Percentiles rank a stretch among this genome's conserved stretches.
phyloP scores from a whole-genome alignment of 64 coral and sea anemone species.

The Dendronephthya gigantea region DNA sequence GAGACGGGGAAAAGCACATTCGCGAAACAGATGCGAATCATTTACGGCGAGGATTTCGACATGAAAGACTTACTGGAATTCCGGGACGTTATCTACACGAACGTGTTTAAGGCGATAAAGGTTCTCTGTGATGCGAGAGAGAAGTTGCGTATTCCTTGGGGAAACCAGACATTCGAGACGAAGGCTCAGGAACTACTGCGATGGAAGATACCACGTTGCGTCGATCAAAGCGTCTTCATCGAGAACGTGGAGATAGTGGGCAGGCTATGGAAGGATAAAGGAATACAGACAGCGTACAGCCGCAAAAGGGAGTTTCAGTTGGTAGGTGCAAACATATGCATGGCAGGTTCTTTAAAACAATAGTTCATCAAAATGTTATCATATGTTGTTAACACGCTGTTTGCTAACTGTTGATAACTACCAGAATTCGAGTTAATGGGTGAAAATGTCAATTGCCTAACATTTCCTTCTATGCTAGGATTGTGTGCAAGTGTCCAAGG shows the following conservation, averaged over 20 bases:
- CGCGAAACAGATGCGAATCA: slow-evolving; percentile 1
- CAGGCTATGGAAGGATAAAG: not conserved
- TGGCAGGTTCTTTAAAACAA: not conserved
- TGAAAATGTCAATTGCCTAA: too few relatives aligned
- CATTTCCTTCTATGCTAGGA: too few relatives aligned
- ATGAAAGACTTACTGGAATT: not conserved
- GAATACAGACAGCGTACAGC: not conserved
- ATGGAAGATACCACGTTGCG: not conserved
- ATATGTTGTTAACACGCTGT: too few relatives aligned
- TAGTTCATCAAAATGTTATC: not conserved
- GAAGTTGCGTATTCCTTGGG: not conserved
- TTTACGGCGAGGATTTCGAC: not conserved
- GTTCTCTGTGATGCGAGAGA: not conserved
- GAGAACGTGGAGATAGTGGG: not conserved
- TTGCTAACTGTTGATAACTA: too few relatives aligned
- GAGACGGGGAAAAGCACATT: not conserved
- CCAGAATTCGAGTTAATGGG: too few relatives aligned
- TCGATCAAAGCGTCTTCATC: not conserved
- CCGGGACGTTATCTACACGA: not conserved
- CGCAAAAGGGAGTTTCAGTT: not conserved
- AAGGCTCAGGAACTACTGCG: not conserved
- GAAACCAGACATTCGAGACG: not conserved
- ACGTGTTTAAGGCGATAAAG: not conserved
- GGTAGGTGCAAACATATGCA: not conserved
- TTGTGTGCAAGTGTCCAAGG: too few relatives aligned